These are phyloP conservation scores for Diadegma fenestrale DNA, from an alignment of 2,888 invertebrate species.

Conservation along the genomic window DNA sequence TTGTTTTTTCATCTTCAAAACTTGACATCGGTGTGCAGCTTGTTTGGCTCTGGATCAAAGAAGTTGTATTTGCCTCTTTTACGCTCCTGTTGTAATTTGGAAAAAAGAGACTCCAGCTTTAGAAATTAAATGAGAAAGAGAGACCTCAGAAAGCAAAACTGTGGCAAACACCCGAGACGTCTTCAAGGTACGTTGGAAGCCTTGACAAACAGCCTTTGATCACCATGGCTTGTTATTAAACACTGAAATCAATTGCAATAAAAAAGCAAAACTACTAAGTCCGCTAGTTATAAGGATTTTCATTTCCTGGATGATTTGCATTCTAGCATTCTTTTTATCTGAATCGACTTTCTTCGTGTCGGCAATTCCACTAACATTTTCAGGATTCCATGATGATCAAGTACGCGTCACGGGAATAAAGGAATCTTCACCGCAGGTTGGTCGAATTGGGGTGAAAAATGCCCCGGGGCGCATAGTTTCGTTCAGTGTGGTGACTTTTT, in stretches of 20 bases:
- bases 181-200: neutral
- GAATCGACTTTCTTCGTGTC: neutral
- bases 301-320: neutral
- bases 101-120: no score
- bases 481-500: neutral
- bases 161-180: neutral
- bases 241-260: neutral
- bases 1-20: no score
- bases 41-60: no score
- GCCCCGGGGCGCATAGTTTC: neutral
- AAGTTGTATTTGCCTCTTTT: no score
- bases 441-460: constrained; percentile 6
- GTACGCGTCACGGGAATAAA: constrained; percentile 9
- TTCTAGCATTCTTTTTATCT: neutral
- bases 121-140: no score
- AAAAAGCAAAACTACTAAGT: neutral
- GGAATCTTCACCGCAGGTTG: neutral
- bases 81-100: no score
- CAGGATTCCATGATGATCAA: constrained; percentile 27
- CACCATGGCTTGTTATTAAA: neutral
- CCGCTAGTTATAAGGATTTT: neutral
- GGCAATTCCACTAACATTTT: constrained; percentile 13
- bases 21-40: no score
- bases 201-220: neutral
- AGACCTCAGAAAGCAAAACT: neutral